These are phyloP conservation scores for Mustela lutreola DNA, from an alignment of 2,113 vertebrate genomes.

Conservation along the genomic window DNA sequence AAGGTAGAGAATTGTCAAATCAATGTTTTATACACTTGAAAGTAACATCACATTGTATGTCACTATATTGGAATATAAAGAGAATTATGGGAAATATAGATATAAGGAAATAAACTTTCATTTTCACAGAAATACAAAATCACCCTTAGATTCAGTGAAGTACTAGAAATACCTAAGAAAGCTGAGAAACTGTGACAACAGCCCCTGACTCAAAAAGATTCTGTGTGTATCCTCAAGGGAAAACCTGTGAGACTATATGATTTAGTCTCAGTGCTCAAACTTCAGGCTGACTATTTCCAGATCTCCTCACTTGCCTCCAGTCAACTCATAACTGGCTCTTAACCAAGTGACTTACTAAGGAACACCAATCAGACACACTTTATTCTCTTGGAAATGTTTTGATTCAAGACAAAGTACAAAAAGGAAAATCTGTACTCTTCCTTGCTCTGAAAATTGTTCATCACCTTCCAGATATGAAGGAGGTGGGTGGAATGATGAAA, in stretches of 20 bases:
- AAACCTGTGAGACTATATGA: slow-evolving; percentile 53
- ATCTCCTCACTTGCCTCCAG: neutral
- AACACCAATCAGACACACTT: neutral
- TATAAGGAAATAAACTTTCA: neutral
- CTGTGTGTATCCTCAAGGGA: neutral
- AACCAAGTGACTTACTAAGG: neutral
- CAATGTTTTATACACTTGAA: neutral
- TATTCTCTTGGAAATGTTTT: neutral
- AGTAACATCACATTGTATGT: neutral
- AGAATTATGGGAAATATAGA: neutral
- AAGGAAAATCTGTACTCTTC: neutral
- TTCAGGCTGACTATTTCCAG: neutral
- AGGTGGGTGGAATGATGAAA: slow-evolving; percentile 52
- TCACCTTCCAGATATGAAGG: slow-evolving; percentile 55
- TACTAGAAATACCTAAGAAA: neutral
- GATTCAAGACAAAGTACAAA: neutral
- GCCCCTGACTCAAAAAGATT: neutral
- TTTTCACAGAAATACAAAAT: neutral
- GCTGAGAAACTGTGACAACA: neutral
- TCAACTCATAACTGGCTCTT: neutral
- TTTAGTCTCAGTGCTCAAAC: neutral
- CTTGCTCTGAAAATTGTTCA: slow-evolving; percentile 9
- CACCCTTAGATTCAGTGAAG: neutral
- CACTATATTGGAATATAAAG: neutral
- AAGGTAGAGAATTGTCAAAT: neutral